These are phyloP conservation scores for Ptilonorhynchus violaceus DNA, from an alignment of 2,113 vertebrate species.

Conservation along the genomic window DNA sequence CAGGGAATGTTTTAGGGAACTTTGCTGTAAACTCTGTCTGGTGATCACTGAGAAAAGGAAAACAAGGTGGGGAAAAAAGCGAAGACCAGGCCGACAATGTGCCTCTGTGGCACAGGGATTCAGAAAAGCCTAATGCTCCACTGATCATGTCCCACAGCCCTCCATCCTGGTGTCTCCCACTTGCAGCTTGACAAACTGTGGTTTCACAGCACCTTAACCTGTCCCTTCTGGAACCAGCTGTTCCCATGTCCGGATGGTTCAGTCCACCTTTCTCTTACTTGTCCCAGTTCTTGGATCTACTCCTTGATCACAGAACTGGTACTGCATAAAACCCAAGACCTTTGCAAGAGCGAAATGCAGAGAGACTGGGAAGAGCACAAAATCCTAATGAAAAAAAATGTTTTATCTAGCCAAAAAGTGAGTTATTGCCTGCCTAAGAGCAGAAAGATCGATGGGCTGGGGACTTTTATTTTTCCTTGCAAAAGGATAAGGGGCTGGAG, in stretches of 20 bases:
- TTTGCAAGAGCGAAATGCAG: fast-evolving
- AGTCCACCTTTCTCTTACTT: neutral
- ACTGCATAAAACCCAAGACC: neutral
- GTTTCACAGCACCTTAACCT: neutral
- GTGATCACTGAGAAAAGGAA: neutral
- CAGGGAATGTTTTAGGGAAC: neutral
- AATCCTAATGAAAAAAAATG: neutral
- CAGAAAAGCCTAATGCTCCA: neutral
- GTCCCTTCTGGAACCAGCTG: neutral
- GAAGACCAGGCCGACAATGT: neutral
- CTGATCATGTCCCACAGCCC: neutral
- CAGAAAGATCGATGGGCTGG: neutral
- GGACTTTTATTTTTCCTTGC: neutral
- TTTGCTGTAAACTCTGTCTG: neutral
- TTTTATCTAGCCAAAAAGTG: neutral
- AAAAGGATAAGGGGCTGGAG: neutral
- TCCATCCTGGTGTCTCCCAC: neutral
- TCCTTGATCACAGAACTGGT: neutral
- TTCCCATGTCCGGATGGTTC: neutral
- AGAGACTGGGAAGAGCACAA: neutral
- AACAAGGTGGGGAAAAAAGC: fast-evolving
- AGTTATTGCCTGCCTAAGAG: neutral
- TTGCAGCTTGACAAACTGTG: neutral
- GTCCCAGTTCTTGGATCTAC: neutral
- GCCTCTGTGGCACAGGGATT: neutral